Base-by-base conservation (phyloP, 2,888 invertebrate genomes). In the Tyria jacobaeae region DNA sequence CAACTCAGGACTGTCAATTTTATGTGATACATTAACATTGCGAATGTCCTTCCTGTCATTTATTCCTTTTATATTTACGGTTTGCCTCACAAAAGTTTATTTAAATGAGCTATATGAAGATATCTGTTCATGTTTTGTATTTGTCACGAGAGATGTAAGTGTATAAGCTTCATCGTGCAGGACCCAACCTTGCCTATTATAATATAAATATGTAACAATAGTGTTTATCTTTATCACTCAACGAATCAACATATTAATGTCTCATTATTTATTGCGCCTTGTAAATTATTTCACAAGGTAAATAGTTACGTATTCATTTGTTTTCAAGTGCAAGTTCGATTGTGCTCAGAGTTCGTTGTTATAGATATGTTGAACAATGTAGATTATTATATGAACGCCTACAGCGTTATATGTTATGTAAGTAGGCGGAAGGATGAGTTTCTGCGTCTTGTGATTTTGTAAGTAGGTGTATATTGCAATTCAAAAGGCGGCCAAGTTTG, bases 111-210 rank as follows among this genome's bases (percentile, higher is more conserved):
- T n/a, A 24, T 31, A 44, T 48, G 62, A 58, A 69, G 57, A 69
- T 76, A 70, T 54, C 48, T 65, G 57, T 63, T 55, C 9, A 6
- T 24, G 56, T 62, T 71, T 41, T 68, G 66, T 67, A 48, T 41
- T n/a, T 69, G 73, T 79, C 79, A 80, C 82, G 78, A 81, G 73
- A 67, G 75, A 35, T 9, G 25, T 31, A 24, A 34, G n/a, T 52
- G 34, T 35, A 54, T 50, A 35, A 15, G 49, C 49, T 61, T n/a
- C 67, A 60, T 70, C 75, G 78, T 82, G 79, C 75, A 72, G 75
- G 62, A 70, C 55, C 65, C 64, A 80, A 71, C 80, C 83, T 82
- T 72, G 79, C 71, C 73, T 73, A 71, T 76, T 76, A 71, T 73
- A 48, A 64, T 70, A 58, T 55, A 37, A 51, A 53, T 57, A 61